Evolutionary conservation across 2,113 vertebrate genomes (phyloP).

Genomic region (Seriola dumerili): DNA sequence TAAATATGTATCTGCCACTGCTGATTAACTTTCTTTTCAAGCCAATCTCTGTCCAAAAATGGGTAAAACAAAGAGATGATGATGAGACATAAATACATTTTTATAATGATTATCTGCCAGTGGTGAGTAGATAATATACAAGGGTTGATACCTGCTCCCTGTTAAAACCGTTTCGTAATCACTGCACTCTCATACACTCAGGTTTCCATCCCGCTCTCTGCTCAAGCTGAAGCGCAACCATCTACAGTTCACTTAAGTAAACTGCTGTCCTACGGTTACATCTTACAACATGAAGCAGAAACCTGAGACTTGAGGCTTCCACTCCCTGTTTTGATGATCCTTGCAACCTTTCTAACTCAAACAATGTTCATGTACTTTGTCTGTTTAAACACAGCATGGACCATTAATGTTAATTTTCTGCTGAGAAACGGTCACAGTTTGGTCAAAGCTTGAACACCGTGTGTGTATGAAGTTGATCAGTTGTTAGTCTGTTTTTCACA

Average conservation of each 20-base stretch:
- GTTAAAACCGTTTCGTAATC: not conserved
- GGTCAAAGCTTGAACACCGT: not conserved
- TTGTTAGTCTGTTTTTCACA: not conserved
- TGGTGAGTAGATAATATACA: not conserved
- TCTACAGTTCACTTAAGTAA: not conserved
- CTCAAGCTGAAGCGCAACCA: not conserved
- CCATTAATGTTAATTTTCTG: not conserved
- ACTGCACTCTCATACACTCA: not conserved
- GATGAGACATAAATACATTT: not conserved
- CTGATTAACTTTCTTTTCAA: not conserved
- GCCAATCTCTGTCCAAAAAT: not conserved
- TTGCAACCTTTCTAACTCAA: constrained; percentile 3
- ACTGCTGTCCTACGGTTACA: not conserved
- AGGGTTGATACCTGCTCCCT: not conserved
- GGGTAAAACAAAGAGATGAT: not conserved
- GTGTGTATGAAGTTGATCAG: not conserved
- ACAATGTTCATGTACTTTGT: not conserved
- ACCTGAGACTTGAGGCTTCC: not conserved
- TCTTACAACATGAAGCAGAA: not conserved
- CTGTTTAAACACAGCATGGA: not conserved
- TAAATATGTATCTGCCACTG: not conserved
- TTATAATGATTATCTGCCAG: not conserved
- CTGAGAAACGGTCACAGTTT: not conserved
- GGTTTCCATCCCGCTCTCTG: not conserved
- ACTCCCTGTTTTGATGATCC: not conserved